phyloP scores from a whole-genome alignment of 2,888 invertebrate genomes.

The Eurois occulta region DNA sequence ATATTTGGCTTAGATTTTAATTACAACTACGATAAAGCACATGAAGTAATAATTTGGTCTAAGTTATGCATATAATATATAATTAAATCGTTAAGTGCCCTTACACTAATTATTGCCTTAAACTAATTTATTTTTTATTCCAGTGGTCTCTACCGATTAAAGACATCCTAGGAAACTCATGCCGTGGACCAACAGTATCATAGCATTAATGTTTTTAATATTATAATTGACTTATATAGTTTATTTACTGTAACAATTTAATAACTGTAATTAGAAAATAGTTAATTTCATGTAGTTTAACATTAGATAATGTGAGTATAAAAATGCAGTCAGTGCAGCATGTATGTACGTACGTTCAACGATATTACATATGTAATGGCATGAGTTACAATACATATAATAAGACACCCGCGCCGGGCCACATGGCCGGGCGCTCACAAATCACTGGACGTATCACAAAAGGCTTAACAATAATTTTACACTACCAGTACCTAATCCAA shows the following conservation, averaged over 20 bases:
- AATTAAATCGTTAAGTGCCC: slow-evolving; percentile 86
- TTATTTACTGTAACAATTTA: slow-evolving; percentile 57
- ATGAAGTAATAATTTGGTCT: slow-evolving; percentile 90
- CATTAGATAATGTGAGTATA: slow-evolving; percentile 66
- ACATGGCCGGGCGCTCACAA: slow-evolving; percentile 59
- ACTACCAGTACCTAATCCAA: slow-evolving; percentile 88
- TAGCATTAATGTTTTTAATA: slow-evolving; percentile 53
- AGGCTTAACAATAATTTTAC: slow-evolving; percentile 85
- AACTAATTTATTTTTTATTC: slow-evolving; percentile 83
- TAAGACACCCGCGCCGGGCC: slow-evolving; percentile 40
- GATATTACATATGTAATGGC: slow-evolving; percentile 68
- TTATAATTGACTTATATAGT: slow-evolving; percentile 58
- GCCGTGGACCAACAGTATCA: slow-evolving; percentile 64
- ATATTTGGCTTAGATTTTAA: slow-evolving; percentile 91
- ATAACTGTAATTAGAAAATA: slow-evolving; percentile 60
- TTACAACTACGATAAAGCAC: slow-evolving; percentile 89
- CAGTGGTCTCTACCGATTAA: slow-evolving; percentile 78
- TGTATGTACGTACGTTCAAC: slow-evolving; percentile 60
- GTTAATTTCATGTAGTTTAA: slow-evolving; percentile 62
- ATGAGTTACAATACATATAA: slow-evolving; percentile 68
- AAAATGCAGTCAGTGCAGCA: slow-evolving; percentile 63
- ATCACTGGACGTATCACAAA: slow-evolving; percentile 90
- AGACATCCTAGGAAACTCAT: slow-evolving; percentile 70
- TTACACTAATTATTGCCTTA: slow-evolving; percentile 89
- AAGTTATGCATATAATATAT: slow-evolving; percentile 87